Conservation (phyloP, 1,140 invertebrate genomes). For the Drosophila ambigua region DNA sequence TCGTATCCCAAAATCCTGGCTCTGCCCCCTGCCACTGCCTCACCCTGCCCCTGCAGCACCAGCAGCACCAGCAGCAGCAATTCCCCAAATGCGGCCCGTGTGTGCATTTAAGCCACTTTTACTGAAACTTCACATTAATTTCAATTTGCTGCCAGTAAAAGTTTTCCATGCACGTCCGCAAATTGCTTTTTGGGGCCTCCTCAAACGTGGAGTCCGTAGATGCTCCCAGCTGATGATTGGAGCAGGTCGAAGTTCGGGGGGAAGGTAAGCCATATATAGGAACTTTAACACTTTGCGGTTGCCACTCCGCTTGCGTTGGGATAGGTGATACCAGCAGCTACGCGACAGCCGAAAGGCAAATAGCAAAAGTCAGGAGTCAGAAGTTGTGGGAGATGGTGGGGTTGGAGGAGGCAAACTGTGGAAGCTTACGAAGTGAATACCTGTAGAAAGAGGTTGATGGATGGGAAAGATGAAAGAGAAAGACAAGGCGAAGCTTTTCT, state of each 20-base stretch:
- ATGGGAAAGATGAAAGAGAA: no score
- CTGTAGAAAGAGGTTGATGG: neutral
- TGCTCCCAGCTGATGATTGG: neutral
- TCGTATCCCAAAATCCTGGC: constrained; percentile 19
- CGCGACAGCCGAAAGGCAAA: constrained; percentile 37
- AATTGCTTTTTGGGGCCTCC: constrained; percentile 70
- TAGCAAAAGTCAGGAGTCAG: constrained; percentile 26
- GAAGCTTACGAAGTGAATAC: neutral
- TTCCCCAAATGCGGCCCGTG: constrained; percentile 83
- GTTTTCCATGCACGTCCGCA: constrained; percentile 81
- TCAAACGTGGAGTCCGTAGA: constrained; percentile 12
- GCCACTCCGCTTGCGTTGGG: constrained; percentile 57
- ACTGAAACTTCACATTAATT: constrained; percentile 83
- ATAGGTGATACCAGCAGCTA: constrained; percentile 34
- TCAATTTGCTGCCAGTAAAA: constrained; percentile 83
- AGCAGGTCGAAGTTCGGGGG: neutral
- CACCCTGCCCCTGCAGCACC: neutral
- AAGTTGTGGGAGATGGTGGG: neutral
- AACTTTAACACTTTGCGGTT: constrained; percentile 77
- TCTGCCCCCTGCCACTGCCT: neutral
- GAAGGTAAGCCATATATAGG: constrained; percentile 45
- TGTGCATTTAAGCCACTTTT: constrained; percentile 83
- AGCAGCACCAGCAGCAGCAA: constrained; percentile 69
- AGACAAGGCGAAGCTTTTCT: no score
- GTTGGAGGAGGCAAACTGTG: neutral